Percentiles rank a stretch among this genome's conserved stretches.
Evolutionary conservation across 2,113 vertebrate genomes (phyloP).

Genomic region (Tychaedon coryphoeus): DNA sequence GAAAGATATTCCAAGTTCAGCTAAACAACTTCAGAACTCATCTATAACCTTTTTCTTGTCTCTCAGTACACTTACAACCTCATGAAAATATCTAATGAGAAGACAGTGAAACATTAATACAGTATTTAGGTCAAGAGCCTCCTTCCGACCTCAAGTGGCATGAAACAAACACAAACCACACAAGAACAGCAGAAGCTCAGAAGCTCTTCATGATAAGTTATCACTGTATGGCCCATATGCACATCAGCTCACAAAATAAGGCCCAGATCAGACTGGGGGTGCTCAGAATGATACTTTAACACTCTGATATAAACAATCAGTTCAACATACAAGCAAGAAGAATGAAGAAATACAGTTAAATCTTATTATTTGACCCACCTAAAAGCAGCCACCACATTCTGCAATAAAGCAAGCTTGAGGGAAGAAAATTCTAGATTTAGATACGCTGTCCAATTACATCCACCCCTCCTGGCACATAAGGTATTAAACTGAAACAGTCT

Average conservation of each 20-base stretch:
- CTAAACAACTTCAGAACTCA: conserved; percentile 31
- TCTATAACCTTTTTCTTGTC: background rate
- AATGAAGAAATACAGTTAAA: background rate
- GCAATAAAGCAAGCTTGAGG: background rate
- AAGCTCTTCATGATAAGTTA: background rate
- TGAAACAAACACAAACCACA: background rate
- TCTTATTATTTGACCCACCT: background rate
- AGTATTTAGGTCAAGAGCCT: background rate
- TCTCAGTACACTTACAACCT: background rate
- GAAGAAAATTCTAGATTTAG: background rate
- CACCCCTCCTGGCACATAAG: background rate
- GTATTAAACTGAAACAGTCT: background rate
- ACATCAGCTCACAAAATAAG: background rate
- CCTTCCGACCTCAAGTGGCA: background rate
- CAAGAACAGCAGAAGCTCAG: background rate
- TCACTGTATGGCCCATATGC: background rate
- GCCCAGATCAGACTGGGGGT: background rate
- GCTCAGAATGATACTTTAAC: background rate
- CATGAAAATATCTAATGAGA: background rate
- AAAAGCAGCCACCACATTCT: background rate
- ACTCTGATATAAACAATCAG: background rate
- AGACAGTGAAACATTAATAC: background rate
- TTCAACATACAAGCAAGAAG: background rate
- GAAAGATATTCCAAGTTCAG: conserved; percentile 68
- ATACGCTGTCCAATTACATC: background rate